Evolutionary conservation across 1,140 invertebrate genomes (phyloP).

Genomic region (Cyclina sinensis): DNA sequence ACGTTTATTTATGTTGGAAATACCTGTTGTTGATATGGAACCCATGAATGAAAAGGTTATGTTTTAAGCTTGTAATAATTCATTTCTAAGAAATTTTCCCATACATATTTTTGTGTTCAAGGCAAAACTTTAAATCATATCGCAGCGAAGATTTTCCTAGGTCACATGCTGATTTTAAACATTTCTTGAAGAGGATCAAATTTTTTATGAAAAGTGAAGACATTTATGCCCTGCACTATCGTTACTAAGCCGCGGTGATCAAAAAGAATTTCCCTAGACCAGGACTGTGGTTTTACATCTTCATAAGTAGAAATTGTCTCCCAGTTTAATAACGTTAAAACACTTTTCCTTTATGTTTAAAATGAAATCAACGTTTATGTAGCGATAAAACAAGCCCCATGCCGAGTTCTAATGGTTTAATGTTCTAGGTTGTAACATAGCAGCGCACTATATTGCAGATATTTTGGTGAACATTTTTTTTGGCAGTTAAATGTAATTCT

Average conservation of each 20-base stretch:
- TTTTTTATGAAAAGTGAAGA: not conserved
- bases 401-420: constrained; percentile 47
- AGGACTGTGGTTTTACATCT: constrained; percentile 10
- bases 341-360: constrained; percentile 63
- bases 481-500: not conserved
- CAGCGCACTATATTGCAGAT: not conserved
- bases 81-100: not conserved
- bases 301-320: constrained; percentile 21
- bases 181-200: constrained; percentile 6
- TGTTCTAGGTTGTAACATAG: not conserved
- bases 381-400: constrained; percentile 39
- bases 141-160: not conserved
- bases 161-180: constrained; percentile 9
- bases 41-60: too few species aligned
- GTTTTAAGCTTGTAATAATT: not conserved
- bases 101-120: not conserved
- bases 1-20: too few species aligned
- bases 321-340: constrained; percentile 36
- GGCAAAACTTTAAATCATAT: not conserved
- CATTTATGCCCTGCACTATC: not conserved
- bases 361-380: constrained; percentile 50
- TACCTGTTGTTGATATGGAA: too few species aligned
- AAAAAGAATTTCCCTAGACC: constrained; percentile 1
- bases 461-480: constrained; percentile 1
- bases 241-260: not conserved